phyloP scores from a whole-genome alignment of 2,797 vertebrate species.

The Potorous gilbertii region DNA sequence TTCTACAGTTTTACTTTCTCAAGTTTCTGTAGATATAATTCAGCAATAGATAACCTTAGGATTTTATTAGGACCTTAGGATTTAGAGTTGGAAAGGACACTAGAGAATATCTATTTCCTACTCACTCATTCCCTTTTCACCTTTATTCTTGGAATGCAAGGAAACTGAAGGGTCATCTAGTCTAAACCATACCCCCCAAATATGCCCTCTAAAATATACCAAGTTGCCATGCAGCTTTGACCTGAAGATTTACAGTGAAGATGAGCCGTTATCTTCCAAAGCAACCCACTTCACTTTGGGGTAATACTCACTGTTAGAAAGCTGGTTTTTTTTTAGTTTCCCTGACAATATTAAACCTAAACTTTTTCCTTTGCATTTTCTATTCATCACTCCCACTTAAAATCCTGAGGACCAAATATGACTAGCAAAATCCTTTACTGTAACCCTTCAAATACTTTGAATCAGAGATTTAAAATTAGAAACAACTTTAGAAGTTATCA shows the following conservation, averaged over 20 bases:
- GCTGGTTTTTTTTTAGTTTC: not conserved
- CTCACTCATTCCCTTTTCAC: not conserved
- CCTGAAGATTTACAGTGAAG: not conserved
- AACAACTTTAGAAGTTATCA: not conserved
- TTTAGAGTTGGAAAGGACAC: not conserved
- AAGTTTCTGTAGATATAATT: not conserved
- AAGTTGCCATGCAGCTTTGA: not conserved
- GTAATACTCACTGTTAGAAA: not conserved
- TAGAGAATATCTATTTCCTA: not conserved
- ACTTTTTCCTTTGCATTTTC: not conserved
- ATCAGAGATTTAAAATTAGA: not conserved
- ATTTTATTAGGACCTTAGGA: not conserved
- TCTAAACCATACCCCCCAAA: too few relatives aligned
- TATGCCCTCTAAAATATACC: not conserved
- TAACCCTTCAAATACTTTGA: not conserved
- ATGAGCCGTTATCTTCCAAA: not conserved
- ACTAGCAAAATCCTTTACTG: not conserved
- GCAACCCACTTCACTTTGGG: not conserved
- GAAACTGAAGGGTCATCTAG: not conserved
- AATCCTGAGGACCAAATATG: not conserved
- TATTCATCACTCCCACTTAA: not conserved
- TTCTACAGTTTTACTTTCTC: not conserved
- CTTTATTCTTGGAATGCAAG: not conserved
- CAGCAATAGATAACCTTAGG: not conserved
- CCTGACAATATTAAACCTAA: not conserved